A percentile compares a stretch with the other conserved stretches of the same genome.
These are phyloP conservation scores for Drosophila lowei DNA, from an alignment of 1,140 invertebrate species.

Conservation along the genomic window DNA sequence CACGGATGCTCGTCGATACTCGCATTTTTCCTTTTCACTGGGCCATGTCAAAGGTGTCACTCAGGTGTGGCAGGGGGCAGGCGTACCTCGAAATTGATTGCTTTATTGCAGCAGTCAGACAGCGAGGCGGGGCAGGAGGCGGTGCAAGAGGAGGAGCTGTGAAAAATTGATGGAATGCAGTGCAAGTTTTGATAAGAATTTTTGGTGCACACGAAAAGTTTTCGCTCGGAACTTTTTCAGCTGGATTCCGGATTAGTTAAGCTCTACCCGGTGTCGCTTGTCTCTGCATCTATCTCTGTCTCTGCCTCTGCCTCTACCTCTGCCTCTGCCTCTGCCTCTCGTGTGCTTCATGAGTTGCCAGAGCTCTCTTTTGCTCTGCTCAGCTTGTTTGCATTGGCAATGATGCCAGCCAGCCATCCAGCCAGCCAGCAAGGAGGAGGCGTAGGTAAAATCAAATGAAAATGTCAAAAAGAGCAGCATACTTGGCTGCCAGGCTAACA, in stretches of 20 bases:
- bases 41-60: constrained; percentile 71
- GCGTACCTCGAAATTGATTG: constrained; percentile 66
- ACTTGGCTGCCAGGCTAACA: constrained; percentile 62
- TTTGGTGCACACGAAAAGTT: constrained; percentile 63
- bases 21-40: constrained; percentile 30
- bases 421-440: background rate
- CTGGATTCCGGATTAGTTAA: constrained; percentile 46
- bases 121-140: constrained; percentile 3
- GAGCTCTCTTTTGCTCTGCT: background rate
- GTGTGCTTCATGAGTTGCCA: constrained; percentile 33
- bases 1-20: constrained; percentile 29
- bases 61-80: constrained; percentile 4
- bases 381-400: constrained; percentile 51
- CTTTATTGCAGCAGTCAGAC: constrained; percentile 57
- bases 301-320: background rate
- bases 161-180: constrained; percentile 67
- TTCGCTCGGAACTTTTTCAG: constrained; percentile 46
- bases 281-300: background rate
- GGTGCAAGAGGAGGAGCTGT: constrained; percentile 18
- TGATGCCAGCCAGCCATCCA: background rate
- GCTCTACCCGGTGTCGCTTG: background rate
- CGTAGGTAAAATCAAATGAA: constrained; percentile 49
- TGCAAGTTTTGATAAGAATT: constrained; percentile 64
- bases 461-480: constrained; percentile 65
- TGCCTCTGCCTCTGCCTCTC: background rate